Base-by-base conservation (phyloP, 2,888 invertebrate species). In the Diarsia rubi region DNA sequence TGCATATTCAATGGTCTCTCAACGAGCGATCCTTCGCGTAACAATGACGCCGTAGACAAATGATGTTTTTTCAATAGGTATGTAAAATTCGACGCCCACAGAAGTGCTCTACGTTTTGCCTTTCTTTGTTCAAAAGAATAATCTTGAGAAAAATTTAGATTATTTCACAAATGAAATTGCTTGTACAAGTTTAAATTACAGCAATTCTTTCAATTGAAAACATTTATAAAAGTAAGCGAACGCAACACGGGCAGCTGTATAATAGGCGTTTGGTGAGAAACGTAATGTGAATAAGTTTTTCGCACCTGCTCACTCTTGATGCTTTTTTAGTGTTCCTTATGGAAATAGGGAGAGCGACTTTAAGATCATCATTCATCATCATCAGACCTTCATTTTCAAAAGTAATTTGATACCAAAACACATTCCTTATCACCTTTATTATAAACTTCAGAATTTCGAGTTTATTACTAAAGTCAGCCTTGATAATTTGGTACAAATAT, bases 261-360 rank as follows among this genome's bases (percentile, higher is more conserved):
- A 90, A 89, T 90, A 89, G 91, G 90, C 89, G 86, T 79, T 90
- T 79, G 78, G 87, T 88, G 83, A 86, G 86, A 87, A 89, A 90
- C 91, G 92, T 92, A 92, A 93, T 90, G 89, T 80, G 89, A 91
- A 90, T 88, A 92, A 93, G 91, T 92, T 92, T 89, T 85, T 88
- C 86, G 86, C 94, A 94, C 94, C 94, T 94, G 94, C 92, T 91
- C 88, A 84, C 91, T 89, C 83, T 86, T 91, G 90, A 91, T 90
- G 89, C 85, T 78, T 83, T 82, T 83, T 88, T 83, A 84, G 83
- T 85, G 86, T 86, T 88, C 76, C 82, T 80, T 72, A 74, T 77
- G 83, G 71, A 71, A 87, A 87, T 79, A 72, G 70, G 31, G 66
- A 69, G 27, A 65, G 63, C 44, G 57, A 75, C 68, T 77, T 71